Conservation (phyloP, 2,113 vertebrate genomes). For the Rhinolophus sinicus region DNA sequence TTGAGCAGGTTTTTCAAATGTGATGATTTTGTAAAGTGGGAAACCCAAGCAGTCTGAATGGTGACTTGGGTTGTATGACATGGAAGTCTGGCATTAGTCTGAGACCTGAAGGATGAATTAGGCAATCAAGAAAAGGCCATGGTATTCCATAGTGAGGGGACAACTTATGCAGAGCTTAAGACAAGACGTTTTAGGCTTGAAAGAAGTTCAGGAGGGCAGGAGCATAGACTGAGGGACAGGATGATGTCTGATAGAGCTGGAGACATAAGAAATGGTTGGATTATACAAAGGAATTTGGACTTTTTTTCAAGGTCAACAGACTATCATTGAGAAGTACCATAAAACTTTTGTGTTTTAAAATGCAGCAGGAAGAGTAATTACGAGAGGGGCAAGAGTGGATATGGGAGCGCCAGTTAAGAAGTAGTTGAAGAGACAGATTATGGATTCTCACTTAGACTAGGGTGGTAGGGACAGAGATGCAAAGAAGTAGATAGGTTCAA, state of each 20-base stretch:
- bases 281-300: conserved; percentile 23
- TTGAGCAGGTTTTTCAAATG: conserved; percentile 6
- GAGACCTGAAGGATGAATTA: conserved; percentile 13
- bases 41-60: not conserved
- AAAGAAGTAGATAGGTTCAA: conserved; percentile 27
- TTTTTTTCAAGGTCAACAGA: not conserved
- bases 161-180: not conserved
- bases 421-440: conserved; percentile 28
- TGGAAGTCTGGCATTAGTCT: not conserved
- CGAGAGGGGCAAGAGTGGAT: not conserved
- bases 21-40: conserved; percentile 1
- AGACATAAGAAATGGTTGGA: not conserved
- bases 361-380: conserved; percentile 4
- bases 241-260: not conserved
- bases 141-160: not conserved
- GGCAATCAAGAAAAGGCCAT: not conserved
- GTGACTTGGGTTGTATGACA: not conserved
- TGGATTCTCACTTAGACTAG: conserved; percentile 4
- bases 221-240: not conserved
- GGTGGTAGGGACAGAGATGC: not conserved
- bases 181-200: conserved; percentile 30
- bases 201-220: conserved; percentile 31
- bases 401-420: not conserved
- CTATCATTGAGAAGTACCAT: conserved; percentile 14
- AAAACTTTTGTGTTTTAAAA: conserved; percentile 43